A percentile compares a stretch with the other conserved stretches of the same genome.
Evolutionary conservation across 2,888 invertebrate species (phyloP).

Genomic region (Endotricha flammealis): DNA sequence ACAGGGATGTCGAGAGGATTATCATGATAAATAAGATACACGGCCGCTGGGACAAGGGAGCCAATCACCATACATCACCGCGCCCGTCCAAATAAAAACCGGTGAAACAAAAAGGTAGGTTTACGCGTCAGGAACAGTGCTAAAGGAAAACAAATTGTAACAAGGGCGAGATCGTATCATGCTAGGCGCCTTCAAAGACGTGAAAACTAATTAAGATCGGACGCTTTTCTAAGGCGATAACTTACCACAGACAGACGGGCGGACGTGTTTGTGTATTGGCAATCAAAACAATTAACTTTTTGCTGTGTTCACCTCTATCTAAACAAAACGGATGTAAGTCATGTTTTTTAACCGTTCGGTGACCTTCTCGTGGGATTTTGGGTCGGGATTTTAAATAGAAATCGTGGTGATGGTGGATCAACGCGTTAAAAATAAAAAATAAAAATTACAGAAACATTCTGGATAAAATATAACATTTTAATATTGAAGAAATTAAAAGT

Average conservation of each 20-base stretch:
- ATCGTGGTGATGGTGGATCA: conserved; percentile 15
- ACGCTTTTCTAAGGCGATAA: conserved; percentile 74
- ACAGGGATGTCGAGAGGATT: conserved; percentile 62
- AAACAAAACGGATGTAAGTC: conserved; percentile 44
- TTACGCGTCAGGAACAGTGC: conserved; percentile 61
- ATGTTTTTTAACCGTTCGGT: conserved; percentile 34
- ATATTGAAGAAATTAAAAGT: conserved; percentile 1
- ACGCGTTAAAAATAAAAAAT: background rate
- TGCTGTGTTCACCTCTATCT: conserved; percentile 57
- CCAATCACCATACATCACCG: conserved; percentile 78
- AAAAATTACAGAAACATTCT: conserved; percentile 12
- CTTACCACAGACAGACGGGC: conserved; percentile 59
- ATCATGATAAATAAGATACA: conserved; percentile 74
- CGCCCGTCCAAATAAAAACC: conserved; percentile 65
- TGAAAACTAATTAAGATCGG: conserved; percentile 78
- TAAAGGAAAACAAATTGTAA: conserved; percentile 75
- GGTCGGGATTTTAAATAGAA: conserved; percentile 24
- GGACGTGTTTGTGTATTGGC: conserved; percentile 70
- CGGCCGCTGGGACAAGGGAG: conserved; percentile 63
- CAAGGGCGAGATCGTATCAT: conserved; percentile 72
- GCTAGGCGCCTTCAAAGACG: conserved; percentile 73
- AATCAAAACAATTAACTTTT: conserved; percentile 77
- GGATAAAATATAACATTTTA: conserved; percentile 13
- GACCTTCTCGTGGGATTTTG: conserved; percentile 36
- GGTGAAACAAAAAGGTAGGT: conserved; percentile 65